phyloP scores from a whole-genome alignment of 2,888 invertebrate genomes.

The Eristalinus sepulchralis region DNA sequence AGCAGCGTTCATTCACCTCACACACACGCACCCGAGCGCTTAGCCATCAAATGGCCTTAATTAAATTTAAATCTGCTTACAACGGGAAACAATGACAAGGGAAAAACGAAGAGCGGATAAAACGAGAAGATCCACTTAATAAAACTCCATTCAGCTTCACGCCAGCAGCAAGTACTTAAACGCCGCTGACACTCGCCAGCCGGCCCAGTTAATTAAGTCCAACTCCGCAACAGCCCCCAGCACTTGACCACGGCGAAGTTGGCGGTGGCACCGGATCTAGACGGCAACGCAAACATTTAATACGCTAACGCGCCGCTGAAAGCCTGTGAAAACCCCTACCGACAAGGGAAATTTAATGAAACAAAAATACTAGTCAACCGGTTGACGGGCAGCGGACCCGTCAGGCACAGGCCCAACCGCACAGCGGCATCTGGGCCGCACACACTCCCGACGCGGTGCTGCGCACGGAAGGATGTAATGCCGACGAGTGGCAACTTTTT shows the following conservation, averaged over 20 bases:
- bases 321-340: slow-evolving; percentile 20
- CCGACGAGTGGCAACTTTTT: slow-evolving; percentile 58
- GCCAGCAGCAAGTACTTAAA: slow-evolving; percentile 51
- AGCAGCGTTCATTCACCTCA: background rate
- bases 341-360: slow-evolving; percentile 38
- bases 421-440: slow-evolving; percentile 2
- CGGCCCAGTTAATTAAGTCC: slow-evolving; percentile 59
- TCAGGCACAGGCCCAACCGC: background rate
- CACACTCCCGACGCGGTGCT: slow-evolving; percentile 33
- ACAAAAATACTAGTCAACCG: slow-evolving; percentile 61
- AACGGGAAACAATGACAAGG: background rate
- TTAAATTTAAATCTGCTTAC: slow-evolving; percentile 2
- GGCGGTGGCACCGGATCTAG: slow-evolving; percentile 15
- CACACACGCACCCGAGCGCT: background rate
- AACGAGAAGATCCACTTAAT: slow-evolving; percentile 27
- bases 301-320: slow-evolving; percentile 33
- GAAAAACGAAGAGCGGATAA: slow-evolving; percentile 7
- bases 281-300: slow-evolving; percentile 45
- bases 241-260: slow-evolving; percentile 6
- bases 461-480: slow-evolving; percentile 48
- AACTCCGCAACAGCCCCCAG: slow-evolving; percentile 10
- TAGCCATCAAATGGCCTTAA: background rate
- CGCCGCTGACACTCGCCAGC: slow-evolving; percentile 49
- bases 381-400: slow-evolving; percentile 48
- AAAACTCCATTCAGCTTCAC: slow-evolving; percentile 29